A percentile compares a stretch with the other conserved stretches of the same genome.
phyloP scores from a whole-genome alignment of 2,888 invertebrate species.

The Capitulum mitella region DNA sequence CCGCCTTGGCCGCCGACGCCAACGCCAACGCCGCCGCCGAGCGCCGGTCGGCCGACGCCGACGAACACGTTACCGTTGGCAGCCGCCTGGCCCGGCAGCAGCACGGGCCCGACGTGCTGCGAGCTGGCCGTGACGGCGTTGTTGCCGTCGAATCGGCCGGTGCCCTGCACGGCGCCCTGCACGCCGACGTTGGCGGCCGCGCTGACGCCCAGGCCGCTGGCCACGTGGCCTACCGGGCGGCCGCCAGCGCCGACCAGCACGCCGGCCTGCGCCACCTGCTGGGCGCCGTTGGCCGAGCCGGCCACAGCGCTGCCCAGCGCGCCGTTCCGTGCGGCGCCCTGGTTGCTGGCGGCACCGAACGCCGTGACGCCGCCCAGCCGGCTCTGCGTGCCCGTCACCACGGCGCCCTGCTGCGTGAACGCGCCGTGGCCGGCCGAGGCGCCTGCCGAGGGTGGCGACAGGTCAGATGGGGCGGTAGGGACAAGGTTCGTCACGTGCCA shows the following conservation, averaged over 20 bases:
- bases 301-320: background rate
- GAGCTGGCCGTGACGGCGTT: background rate
- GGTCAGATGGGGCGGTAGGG: background rate
- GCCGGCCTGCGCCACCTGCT: background rate
- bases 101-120: background rate
- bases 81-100: no score
- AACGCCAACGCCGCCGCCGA: no score
- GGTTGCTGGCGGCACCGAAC: background rate
- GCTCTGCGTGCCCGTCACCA: background rate
- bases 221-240: background rate
- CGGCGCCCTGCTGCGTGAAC: background rate
- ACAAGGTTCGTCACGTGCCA: no score
- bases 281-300: background rate
- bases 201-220: background rate
- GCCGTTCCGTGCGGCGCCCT: background rate
- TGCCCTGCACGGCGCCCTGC: background rate
- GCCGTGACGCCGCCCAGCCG: background rate
- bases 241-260: background rate
- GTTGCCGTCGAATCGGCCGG: background rate
- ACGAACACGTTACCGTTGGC: no score
- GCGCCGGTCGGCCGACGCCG: no score
- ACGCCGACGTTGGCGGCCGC: background rate
- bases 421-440: background rate
- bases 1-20: no score
- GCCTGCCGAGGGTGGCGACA: background rate